These are phyloP conservation scores for Paedocypris sp. DNA, from an alignment of 2,113 vertebrate genomes.

Conservation along the genomic window DNA sequence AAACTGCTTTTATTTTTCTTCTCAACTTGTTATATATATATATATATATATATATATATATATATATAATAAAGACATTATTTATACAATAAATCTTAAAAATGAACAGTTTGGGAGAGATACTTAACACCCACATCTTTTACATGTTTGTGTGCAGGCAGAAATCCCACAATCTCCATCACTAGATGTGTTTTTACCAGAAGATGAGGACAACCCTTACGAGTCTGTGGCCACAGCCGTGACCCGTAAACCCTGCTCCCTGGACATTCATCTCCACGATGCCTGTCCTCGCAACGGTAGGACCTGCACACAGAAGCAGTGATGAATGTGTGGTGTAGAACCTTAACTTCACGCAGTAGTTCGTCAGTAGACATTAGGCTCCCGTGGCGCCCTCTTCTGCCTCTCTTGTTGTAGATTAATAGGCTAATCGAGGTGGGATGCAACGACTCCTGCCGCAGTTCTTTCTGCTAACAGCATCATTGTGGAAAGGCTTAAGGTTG, in stretches of 20 bases:
- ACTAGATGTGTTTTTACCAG: constrained; percentile 75
- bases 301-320: not conserved
- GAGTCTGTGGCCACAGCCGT: constrained; percentile 80
- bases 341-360: too few species aligned
- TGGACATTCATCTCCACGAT: constrained; percentile 74
- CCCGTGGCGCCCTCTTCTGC: not conserved
- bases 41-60: too few species aligned
- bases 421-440: not conserved
- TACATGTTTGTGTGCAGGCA: constrained; percentile 58
- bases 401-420: not conserved
- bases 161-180: constrained; percentile 75
- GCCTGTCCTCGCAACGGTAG: constrained; percentile 73
- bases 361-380: not conserved
- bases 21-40: too few species aligned
- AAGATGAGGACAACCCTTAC: constrained; percentile 81
- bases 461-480: not conserved
- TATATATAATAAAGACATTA: too few species aligned
- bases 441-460: constrained; percentile 7
- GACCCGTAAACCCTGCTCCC: constrained; percentile 87
- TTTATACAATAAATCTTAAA: too few species aligned
- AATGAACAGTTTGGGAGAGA: too few species aligned
- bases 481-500: constrained; percentile 29
- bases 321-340: too few species aligned
- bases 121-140: too few species aligned
- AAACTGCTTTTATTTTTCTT: too few species aligned